Evolutionary conservation across 2,888 invertebrate genomes (phyloP).

Genomic region (Sesia apiformis): DNA sequence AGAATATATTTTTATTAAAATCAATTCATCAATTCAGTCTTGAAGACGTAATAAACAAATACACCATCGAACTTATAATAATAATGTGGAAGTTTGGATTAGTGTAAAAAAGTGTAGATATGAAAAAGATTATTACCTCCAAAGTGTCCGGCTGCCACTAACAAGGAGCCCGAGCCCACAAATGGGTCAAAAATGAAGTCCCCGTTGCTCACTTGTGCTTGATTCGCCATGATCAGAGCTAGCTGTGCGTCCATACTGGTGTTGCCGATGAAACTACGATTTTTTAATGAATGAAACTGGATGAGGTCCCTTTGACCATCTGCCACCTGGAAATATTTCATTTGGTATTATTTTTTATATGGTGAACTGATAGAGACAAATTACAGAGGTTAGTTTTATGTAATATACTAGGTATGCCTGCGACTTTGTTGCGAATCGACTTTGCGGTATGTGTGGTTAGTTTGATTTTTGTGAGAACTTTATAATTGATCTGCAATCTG

Average conservation of each 20-base stretch:
- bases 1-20: too few relatives aligned
- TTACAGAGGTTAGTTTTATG: too few relatives aligned
- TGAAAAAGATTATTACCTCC: slow-evolving; percentile 69
- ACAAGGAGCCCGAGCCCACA: slow-evolving; percentile 89
- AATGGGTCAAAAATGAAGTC: slow-evolving; percentile 95
- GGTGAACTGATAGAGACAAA: neutral
- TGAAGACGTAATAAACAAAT: too few relatives aligned
- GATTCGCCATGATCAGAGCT: slow-evolving; percentile 96
- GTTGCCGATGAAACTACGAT: slow-evolving; percentile 96
- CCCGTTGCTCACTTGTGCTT: slow-evolving; percentile 82
- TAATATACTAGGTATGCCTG: too few relatives aligned
- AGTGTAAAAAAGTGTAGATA: too few relatives aligned
- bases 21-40: too few relatives aligned
- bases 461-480: too few relatives aligned
- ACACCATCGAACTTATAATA: too few relatives aligned
- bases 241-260: slow-evolving; percentile 99
- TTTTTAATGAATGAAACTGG: slow-evolving; percentile 87
- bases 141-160: slow-evolving; percentile 92
- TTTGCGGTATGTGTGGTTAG: too few relatives aligned
- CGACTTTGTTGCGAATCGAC: too few relatives aligned
- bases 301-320: slow-evolving; percentile 90
- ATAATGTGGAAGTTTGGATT: too few relatives aligned
- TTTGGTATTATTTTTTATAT: neutral
- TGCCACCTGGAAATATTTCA: slow-evolving; percentile 74
- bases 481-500: too few relatives aligned